A percentile compares a stretch with the other conserved stretches of the same genome.
Conservation (phyloP, 2,888 invertebrate genomes). For the Osmoderma eremita region DNA sequence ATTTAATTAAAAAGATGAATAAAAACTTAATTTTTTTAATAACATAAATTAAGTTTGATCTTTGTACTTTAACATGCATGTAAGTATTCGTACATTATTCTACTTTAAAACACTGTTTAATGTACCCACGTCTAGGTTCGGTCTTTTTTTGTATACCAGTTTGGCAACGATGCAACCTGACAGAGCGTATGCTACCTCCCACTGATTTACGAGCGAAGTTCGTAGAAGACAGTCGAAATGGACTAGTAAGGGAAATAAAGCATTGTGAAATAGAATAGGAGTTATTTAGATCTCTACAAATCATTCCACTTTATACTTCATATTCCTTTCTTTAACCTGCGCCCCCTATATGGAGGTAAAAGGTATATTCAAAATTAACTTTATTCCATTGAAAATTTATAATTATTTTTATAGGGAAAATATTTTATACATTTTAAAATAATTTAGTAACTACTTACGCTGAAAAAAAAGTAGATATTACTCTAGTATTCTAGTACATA, state of each 20-base stretch:
- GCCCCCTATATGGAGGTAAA: not conserved
- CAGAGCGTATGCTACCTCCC: constrained; percentile 62
- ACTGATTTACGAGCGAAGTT: constrained; percentile 59
- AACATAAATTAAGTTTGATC: no score
- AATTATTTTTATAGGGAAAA: no score
- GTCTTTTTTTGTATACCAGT: constrained; percentile 41
- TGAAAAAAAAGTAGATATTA: no score
- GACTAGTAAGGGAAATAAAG: constrained; percentile 61
- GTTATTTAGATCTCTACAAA: constrained; percentile 63
- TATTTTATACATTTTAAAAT: no score
- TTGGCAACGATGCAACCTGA: constrained; percentile 46
- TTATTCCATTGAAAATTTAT: no score
- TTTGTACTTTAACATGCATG: no score
- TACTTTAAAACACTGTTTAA: not conserved
- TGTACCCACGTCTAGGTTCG: constrained; percentile 32
- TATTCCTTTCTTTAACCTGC: constrained; percentile 2
- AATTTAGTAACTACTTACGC: no score
- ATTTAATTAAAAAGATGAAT: no score
- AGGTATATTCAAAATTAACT: no score
- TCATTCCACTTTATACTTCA: constrained; percentile 51
- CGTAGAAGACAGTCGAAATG: constrained; percentile 50
- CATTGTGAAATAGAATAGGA: constrained; percentile 63
- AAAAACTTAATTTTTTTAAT: no score
- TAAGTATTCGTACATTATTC: no score
- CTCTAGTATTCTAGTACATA: no score